phyloP scores from a whole-genome alignment of 35 echinoderm and acorn worm genomes.

The Patiria miniata region DNA sequence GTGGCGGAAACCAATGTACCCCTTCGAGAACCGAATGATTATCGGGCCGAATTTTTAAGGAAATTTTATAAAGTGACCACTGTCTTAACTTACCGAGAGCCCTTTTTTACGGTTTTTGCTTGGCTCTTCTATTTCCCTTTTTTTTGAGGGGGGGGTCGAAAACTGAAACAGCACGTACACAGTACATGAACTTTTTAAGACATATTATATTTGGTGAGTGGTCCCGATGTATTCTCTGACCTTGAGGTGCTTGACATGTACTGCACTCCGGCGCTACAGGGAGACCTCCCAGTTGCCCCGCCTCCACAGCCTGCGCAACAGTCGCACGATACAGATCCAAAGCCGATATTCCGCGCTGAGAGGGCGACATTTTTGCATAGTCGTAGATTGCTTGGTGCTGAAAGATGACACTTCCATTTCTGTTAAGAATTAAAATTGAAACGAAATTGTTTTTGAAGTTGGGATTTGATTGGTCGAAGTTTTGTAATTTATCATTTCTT shows the following conservation, averaged over 20 bases:
- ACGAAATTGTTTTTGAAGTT: neutral
- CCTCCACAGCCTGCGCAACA: neutral
- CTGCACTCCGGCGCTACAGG: neutral
- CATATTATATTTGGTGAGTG: neutral
- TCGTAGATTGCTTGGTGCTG: neutral
- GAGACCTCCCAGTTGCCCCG: neutral
- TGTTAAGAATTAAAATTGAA: neutral
- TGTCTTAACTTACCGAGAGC: neutral
- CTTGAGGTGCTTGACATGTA: neutral
- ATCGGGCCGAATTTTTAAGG: neutral
- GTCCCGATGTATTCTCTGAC: neutral
- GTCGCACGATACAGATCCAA: neutral
- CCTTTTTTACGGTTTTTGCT: neutral
- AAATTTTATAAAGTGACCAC: neutral
- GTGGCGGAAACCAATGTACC: neutral
- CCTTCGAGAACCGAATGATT: neutral
- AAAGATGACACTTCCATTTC: neutral
- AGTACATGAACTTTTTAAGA: neutral
- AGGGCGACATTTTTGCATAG: neutral
- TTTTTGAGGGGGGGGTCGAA: too few species aligned
- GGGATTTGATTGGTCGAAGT: neutral
- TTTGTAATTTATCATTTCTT: too few species aligned
- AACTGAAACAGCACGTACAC: too few species aligned
- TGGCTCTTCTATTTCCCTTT: neutral
- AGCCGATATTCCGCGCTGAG: neutral